Conservation (phyloP, 37 sponge, comb jelly and placozoan species). For the Haliclona indistincta region DNA sequence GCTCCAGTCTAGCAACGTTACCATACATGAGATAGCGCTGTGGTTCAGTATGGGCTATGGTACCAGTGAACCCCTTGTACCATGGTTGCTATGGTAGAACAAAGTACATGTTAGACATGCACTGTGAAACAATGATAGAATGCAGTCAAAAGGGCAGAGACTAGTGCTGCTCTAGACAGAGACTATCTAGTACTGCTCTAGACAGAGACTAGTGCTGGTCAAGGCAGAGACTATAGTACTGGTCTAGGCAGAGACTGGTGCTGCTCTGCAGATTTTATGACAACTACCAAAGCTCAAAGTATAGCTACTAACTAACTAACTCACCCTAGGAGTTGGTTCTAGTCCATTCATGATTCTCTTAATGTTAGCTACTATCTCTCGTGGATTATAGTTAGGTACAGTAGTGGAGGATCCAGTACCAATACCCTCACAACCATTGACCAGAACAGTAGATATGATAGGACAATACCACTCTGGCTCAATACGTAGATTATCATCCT, state of each 20-base stretch:
- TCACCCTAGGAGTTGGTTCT: conserved; percentile 81
- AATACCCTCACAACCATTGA: conserved; percentile 94
- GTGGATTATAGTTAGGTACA: conserved; percentile 82
- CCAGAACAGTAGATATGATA: conserved; percentile 86
- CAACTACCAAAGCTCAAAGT: no score
- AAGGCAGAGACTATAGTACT: no score
- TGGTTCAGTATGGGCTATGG: conserved; percentile 77
- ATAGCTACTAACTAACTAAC: conserved; percentile 27
- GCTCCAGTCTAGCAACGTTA: conserved; percentile 56
- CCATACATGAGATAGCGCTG: conserved; percentile 81
- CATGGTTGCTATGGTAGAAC: conserved; percentile 72
- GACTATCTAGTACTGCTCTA: no score
- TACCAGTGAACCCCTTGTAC: conserved; percentile 80
- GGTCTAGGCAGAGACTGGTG: no score
- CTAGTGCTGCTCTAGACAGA: no score
- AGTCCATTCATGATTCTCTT: conserved; percentile 80
- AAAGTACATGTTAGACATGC: no score
- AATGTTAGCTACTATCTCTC: conserved; percentile 87
- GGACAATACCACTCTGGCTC: conserved; percentile 99
- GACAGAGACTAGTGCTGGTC: no score
- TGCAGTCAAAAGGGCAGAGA: no score
- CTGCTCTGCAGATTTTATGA: no score
- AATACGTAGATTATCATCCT: conserved; percentile 88
- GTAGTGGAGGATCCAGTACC: conserved; percentile 96
- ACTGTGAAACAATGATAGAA: no score